These are phyloP conservation scores for Corvus cornix DNA, from an alignment of 2,113 vertebrate genomes.

Conservation along the genomic window DNA sequence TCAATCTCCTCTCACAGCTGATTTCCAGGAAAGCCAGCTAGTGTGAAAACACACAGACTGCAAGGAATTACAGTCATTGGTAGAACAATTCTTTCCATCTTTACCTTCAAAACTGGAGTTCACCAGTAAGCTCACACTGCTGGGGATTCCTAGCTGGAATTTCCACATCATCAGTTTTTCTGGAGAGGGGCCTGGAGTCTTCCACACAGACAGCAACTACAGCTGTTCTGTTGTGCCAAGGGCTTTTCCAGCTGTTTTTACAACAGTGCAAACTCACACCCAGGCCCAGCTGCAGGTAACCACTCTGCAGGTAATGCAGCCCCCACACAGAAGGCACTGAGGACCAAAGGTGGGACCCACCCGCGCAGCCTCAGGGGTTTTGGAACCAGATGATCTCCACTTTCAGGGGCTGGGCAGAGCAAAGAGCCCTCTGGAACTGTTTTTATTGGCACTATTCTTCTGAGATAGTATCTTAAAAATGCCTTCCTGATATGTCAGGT, in stretches of 20 bases:
- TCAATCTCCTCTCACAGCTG: neutral
- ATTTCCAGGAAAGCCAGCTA: neutral
- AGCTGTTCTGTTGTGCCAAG: fast-evolving
- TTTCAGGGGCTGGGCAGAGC: neutral
- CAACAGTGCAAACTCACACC: neutral
- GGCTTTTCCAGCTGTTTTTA: neutral
- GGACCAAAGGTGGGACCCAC: neutral
- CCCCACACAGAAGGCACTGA: neutral
- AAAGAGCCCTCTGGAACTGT: neutral
- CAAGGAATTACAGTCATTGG: neutral
- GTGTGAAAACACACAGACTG: neutral
- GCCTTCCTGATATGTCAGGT: neutral
- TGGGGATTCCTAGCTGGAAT: neutral
- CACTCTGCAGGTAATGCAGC: neutral
- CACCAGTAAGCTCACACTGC: neutral
- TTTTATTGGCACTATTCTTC: neutral
- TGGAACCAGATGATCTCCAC: neutral
- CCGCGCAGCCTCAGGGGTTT: neutral
- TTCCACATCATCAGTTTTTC: fast-evolving
- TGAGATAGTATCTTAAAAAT: neutral
- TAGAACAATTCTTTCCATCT: neutral
- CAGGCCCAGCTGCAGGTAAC: neutral
- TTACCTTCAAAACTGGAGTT: neutral
- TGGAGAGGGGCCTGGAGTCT: neutral
- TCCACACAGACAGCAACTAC: neutral